Evolutionary conservation across 1,140 invertebrate genomes (phyloP).

Genomic region (Lepidotrigona ventralis): DNA sequence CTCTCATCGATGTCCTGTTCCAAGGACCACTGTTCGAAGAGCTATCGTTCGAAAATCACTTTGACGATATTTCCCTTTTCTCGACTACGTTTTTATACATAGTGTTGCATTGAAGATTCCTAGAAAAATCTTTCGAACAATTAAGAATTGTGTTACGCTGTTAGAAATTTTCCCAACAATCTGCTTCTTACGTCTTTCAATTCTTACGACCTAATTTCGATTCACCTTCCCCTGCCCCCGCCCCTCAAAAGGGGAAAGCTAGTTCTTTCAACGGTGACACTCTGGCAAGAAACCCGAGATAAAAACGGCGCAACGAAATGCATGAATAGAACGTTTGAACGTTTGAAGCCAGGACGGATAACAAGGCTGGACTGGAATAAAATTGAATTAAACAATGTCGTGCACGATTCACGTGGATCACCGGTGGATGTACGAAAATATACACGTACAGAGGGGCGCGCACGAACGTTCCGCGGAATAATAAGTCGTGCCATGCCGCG

Average conservation of each 20-base stretch:
- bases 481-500: slow-evolving; percentile 54
- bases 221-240: no score
- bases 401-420: slow-evolving; percentile 30
- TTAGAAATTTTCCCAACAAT: no score
- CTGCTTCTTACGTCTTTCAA: no score
- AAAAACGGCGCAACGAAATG: not conserved
- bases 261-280: not conserved
- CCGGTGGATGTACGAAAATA: slow-evolving; percentile 34
- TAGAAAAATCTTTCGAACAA: no score
- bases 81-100: no score
- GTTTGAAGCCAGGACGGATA: not conserved
- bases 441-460: slow-evolving; percentile 34
- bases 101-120: no score
- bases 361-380: not conserved
- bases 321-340: slow-evolving; percentile 1
- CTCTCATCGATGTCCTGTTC: not conserved
- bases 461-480: slow-evolving; percentile 47
- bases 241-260: no score
- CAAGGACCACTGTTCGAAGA: not conserved
- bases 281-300: not conserved
- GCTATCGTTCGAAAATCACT: not conserved
- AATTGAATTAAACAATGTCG: slow-evolving; percentile 47
- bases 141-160: no score
- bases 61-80: not conserved
- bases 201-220: no score